Evolutionary conservation across 2,113 vertebrate species (phyloP).

Genomic region (Chinchilla lanigera): DNA sequence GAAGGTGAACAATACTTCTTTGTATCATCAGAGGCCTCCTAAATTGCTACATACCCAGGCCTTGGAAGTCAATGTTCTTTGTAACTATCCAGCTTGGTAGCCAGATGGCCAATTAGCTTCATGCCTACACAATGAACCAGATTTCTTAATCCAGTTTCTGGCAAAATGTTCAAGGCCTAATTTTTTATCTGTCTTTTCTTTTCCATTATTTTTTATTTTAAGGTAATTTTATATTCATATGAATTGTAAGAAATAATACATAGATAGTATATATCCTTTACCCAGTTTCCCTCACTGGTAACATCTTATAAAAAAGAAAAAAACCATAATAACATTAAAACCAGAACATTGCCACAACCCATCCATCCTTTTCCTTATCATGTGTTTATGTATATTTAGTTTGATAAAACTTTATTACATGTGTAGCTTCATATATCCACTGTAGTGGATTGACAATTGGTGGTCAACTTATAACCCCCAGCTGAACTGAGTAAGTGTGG

Average conservation of each 20-base stretch:
- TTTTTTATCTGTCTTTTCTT: not conserved
- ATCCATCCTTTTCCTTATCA: not conserved
- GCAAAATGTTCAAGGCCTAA: not conserved
- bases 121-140: not conserved
- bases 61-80: not conserved
- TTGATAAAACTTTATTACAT: not conserved
- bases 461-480: too few relatives aligned
- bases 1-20: constrained; percentile 2
- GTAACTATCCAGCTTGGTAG: not conserved
- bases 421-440: not conserved
- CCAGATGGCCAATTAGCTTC: constrained; percentile 34
- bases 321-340: not conserved
- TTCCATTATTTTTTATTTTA: not conserved
- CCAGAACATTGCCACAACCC: not conserved
- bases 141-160: constrained; percentile 37
- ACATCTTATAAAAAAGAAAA: constrained; percentile 40
- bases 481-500: too few relatives aligned
- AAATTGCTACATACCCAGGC: not conserved
- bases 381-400: not conserved
- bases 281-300: not conserved
- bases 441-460: too few relatives aligned
- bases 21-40: not conserved
- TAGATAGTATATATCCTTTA: not conserved
- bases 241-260: constrained; percentile 8
- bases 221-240: constrained; percentile 36